Evolutionary conservation across 1,140 invertebrate species (phyloP), one percentile per base, ranked within the genome.

Genomic region (Choristoneura fumiferana): DNA sequence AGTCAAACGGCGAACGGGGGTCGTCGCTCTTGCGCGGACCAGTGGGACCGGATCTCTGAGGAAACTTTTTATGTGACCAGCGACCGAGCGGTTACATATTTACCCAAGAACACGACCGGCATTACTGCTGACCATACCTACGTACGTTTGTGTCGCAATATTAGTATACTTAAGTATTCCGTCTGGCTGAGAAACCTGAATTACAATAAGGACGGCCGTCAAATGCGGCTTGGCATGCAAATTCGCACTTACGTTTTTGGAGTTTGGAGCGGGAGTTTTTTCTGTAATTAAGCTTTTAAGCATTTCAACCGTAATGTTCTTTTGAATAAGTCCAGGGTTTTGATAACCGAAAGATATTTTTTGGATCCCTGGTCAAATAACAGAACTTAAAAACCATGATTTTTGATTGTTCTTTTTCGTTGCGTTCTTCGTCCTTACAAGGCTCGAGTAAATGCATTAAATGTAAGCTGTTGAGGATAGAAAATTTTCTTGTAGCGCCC

Each of bases 41-140:
- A 72, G 84, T 79, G 73, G 54, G 79, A 87, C 84, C 82, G 82
- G 84, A 78, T 84, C 80, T 77, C 59, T 58, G 77, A 81, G 73
- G 80, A 74, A 81, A 78, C 75, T 82, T 87, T 87, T 87, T 84
- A 81, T 84, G 72, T 79, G 77, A 74, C 76, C 81, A 73, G 62
- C 69, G 68, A 67, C 74, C 63, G 60, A 73, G 68, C 73, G 72
- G 69, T 60, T 70, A 77, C 79, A 73, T 84, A 78, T 87, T 84
- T 84, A 82, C 81, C 67, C 73, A 83, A 85, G 72, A 78, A 72
- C 69, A 71, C 62, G 60, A 61, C 63, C 66, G 62, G 71, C 67
- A 64, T 67, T 69, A 57, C 64, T 63, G 54, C 60, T 61, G 45
- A 38, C 37, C 54, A 14, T 45, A 45, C 8, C 10, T 45, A 45